These are phyloP conservation scores for Cottus gobio DNA, from an alignment of 2,113 vertebrate genomes.

Conservation along the genomic window DNA sequence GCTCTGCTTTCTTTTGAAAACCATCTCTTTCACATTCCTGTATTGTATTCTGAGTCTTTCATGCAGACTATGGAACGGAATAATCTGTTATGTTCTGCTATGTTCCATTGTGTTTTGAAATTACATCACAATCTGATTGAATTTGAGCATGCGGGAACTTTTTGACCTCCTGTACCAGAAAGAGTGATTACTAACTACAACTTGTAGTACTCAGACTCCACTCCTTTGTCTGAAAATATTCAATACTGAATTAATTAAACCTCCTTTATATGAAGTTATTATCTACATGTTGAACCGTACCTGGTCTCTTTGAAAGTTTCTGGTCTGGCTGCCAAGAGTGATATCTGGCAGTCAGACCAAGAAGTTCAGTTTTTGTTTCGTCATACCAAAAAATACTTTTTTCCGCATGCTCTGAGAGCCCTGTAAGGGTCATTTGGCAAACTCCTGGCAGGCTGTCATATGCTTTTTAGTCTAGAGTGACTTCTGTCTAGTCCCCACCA, in stretches of 20 bases:
- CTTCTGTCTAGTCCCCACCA: conserved; percentile 61
- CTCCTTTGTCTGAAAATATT: conserved; percentile 28
- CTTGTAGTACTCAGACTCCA: conserved; percentile 5
- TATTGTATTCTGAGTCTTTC: neutral
- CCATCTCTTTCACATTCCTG: conserved; percentile 9
- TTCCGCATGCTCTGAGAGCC: conserved; percentile 29
- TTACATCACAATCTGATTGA: conserved; percentile 14
- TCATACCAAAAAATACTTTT: conserved; percentile 36
- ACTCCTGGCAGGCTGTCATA: conserved; percentile 56
- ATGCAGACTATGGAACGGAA: neutral
- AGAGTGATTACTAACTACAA: neutral
- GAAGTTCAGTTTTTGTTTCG: conserved; percentile 51
- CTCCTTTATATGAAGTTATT: conserved; percentile 19
- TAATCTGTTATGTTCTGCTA: conserved; percentile 3
- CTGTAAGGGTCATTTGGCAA: conserved; percentile 58
- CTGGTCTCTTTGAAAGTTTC: conserved; percentile 41
- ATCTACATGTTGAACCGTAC: conserved; percentile 23
- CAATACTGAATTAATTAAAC: conserved; percentile 25
- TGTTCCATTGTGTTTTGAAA: neutral
- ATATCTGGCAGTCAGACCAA: conserved; percentile 36
- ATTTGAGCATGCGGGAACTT: conserved; percentile 19
- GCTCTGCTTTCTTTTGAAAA: neutral
- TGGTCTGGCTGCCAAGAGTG: conserved; percentile 30
- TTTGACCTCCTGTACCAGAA: conserved; percentile 4
- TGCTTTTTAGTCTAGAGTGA: conserved; percentile 59